Base-by-base conservation (phyloP, 1,140 invertebrate genomes). In the Rhizoglyphus robini region DNA sequence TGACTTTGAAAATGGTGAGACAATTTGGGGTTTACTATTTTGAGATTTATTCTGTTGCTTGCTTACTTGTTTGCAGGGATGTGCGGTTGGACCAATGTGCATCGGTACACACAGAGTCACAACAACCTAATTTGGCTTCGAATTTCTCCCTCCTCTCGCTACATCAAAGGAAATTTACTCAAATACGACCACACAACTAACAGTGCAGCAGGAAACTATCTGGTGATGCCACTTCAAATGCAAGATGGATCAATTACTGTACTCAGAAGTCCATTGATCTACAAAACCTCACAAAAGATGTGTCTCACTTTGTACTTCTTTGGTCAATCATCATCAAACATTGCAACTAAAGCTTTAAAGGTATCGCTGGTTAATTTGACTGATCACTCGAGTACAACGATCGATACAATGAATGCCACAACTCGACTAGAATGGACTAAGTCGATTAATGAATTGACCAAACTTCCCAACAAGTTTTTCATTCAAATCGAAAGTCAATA, bases 11-110 rank as follows among this genome's bases (percentile, higher is more conserved):
- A 38, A 64, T 5, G 69, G 62, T n/a, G n/a, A n/a, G n/a, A n/a
- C n/a, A n/a, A n/a, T n/a, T n/a, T n/a, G n/a, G n/a, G n/a, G n/a
- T n/a, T n/a, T n/a, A n/a, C n/a, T n/a, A n/a, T n/a, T n/a, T n/a
- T n/a, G n/a, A n/a, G n/a, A n/a, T n/a, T n/a, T n/a, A n/a, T n/a
- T n/a, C n/a, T n/a, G n/a, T n/a, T n/a, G n/a, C n/a, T n/a, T n/a
- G n/a, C n/a, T n/a, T n/a, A n/a, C n/a, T n/a, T n/a, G n/a, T n/a
- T n/a, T n/a, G n/a, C n/a, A n/a, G n/a, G n/a, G 25, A 67, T 67
- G 65, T 72, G 70, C 25, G 69, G 70, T 30, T 65, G 70, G 38
- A 71, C 41, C 18, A 13, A 3, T n/a, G n/a, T 1, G 38, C 20
- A 32, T 27, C 51, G 15, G 31, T 11, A n/a, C n/a, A n/a, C n/a